A percentile compares a stretch with the other conserved stretches of the same genome.
These are phyloP conservation scores for Lates calcarifer DNA, from an alignment of 2,113 vertebrate species.

Conservation along the genomic window DNA sequence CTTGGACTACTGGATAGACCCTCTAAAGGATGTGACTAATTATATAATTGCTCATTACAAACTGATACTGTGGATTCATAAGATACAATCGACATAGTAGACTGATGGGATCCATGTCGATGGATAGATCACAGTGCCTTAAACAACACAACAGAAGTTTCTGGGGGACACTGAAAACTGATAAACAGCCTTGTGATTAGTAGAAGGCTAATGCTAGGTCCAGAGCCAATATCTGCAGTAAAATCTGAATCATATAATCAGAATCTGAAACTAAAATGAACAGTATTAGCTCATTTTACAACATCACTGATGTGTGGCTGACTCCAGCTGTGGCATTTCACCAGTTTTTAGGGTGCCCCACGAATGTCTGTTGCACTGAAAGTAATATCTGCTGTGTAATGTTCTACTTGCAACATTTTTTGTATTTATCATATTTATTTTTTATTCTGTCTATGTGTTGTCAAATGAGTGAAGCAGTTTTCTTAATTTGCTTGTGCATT, in stretches of 20 bases:
- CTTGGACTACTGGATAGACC: constrained; percentile 16
- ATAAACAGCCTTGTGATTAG: neutral
- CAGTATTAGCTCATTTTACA: neutral
- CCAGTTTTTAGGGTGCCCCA: neutral
- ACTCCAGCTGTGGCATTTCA: neutral
- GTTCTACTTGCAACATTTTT: neutral
- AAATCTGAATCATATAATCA: neutral
- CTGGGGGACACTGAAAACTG: neutral
- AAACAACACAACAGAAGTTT: neutral
- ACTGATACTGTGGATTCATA: constrained; percentile 14
- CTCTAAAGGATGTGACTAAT: constrained; percentile 41
- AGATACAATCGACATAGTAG: neutral
- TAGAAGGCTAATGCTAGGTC: neutral
- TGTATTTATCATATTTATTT: neutral
- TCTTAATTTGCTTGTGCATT: neutral
- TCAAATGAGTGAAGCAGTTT: neutral
- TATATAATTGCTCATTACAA: constrained; percentile 32
- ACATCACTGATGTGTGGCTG: neutral
- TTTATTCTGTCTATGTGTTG: neutral
- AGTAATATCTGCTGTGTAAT: neutral
- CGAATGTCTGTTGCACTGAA: neutral
- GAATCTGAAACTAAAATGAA: neutral
- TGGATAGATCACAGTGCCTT: constrained; percentile 6
- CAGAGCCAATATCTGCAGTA: neutral
- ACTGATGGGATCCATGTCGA: neutral